Percentiles rank a stretch among this genome's conserved stretches.
phyloP scores from a whole-genome alignment of 2,113 vertebrate genomes.

The Coptodon bakossiorum region DNA sequence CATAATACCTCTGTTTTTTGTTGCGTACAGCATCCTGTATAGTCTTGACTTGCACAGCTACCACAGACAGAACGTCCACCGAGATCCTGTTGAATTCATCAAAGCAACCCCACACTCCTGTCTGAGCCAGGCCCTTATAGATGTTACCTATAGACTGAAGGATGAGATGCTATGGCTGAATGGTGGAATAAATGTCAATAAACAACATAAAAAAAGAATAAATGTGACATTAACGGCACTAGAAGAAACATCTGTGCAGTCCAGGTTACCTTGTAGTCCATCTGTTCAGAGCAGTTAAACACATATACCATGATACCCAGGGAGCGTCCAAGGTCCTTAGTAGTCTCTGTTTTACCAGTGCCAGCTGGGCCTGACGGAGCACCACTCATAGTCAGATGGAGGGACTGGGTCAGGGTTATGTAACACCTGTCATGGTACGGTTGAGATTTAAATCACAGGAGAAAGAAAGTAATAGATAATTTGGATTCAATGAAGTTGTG shows the following conservation, averaged over 20 bases:
- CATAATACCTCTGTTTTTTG: conserved; percentile 70
- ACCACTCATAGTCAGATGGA: conserved; percentile 67
- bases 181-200: not conserved
- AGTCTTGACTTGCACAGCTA: conserved; percentile 74
- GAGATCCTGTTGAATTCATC: conserved; percentile 76
- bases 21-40: conserved; percentile 72
- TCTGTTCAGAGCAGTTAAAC: conserved; percentile 80
- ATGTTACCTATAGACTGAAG: conserved; percentile 71
- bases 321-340: conserved; percentile 71
- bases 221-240: not conserved
- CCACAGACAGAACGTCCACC: conserved; percentile 72
- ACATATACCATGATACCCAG: conserved; percentile 77
- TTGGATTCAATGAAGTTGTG: not conserved
- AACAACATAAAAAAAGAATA: not conserved
- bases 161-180: not conserved
- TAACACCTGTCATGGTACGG: conserved; percentile 61
- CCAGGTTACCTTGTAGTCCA: conserved; percentile 73
- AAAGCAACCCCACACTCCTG: conserved; percentile 69
- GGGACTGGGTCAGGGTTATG: conserved; percentile 70
- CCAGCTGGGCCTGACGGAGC: conserved; percentile 68
- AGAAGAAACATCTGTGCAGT: not conserved
- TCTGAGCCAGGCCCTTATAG: conserved; percentile 77
- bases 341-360: conserved; percentile 74
- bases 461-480: not conserved
- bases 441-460: not conserved